Base-by-base conservation (phyloP, 2,888 invertebrate species). In the Drosophila multiciliata region DNA sequence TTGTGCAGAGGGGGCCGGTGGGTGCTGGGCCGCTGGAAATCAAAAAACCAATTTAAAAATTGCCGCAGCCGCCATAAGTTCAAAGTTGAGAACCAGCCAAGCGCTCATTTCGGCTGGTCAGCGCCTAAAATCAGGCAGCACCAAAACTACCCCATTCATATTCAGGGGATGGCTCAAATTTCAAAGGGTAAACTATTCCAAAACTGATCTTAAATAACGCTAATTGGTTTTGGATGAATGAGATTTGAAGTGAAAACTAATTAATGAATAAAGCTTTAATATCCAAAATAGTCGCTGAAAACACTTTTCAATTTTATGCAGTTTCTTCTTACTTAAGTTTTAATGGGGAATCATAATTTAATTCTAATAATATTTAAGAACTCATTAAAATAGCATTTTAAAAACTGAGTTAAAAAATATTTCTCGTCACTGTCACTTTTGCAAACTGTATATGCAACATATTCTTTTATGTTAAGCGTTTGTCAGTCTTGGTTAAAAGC, bases 21-120 rank as follows among this genome's bases (percentile, higher is more conserved):
- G 49, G 2, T 2, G n/a, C 9, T 23, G 49, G 38, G 15, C 40
- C 33, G 71, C 49, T 79, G 75, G 49, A 82, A 81, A 81, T 76
- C 82, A 81, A 81, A 80, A 82, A 82, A 81, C 74, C 86, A 85
- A 85, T 87, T 85, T 87, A 79, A 85, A 84, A 81, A 85, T 81
- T 79, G 83, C 81, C 83, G 66, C 83, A 85, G 87, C 87, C 84
- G 67, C 80, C 73, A 74, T 87, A 87, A 84, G 87, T 78, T 85
- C 88, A 81, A 83, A 84, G 87, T 84, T 84, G 87, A 78, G 77
- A 66, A 68, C 66, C 73, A 85, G 60, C 73, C 74, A 73, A 87
- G 73, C 83, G 86, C 67, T 75, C 57, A 72, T 71, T 74, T 42
- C 49, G 26, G 29, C 15, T 26, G 65, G 32, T 48, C 64, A 75